phyloP scores from a whole-genome alignment of 2,797 vertebrate species.

The Labroides dimidiatus region DNA sequence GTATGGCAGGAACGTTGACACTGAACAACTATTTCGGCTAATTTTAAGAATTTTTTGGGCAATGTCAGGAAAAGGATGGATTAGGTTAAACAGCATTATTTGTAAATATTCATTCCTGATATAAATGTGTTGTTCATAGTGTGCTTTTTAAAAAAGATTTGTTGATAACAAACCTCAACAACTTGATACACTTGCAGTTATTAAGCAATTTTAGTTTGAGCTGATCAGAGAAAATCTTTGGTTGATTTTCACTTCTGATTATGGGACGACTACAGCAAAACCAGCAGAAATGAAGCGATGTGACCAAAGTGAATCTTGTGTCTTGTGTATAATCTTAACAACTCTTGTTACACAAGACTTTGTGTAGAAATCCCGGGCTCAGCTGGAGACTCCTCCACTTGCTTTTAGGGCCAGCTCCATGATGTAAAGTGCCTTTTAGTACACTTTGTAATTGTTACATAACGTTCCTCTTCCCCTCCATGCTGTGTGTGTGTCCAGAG shows the following conservation, averaged over 20 bases:
- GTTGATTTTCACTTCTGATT: background rate
- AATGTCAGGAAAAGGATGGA: too few species aligned
- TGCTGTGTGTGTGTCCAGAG: constrained; percentile 39
- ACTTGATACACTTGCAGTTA: background rate
- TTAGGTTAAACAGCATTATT: too few species aligned
- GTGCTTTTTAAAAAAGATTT: background rate
- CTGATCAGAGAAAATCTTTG: background rate
- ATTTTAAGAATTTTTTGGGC: too few species aligned
- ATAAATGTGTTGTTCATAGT: background rate
- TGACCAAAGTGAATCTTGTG: constrained; percentile 4
- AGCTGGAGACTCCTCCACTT: constrained; percentile 34
- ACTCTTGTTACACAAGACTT: constrained; percentile 57
- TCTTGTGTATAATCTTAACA: constrained; percentile 24
- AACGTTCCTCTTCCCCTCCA: constrained; percentile 24
- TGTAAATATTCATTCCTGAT: too few species aligned
- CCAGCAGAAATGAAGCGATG: background rate
- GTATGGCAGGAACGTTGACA: too few species aligned
- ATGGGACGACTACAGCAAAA: background rate
- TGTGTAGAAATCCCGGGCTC: constrained; percentile 53
- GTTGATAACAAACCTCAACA: background rate
- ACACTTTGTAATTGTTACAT: constrained; percentile 34
- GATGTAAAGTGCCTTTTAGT: constrained; percentile 18
- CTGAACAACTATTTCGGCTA: too few species aligned
- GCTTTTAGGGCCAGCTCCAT: constrained; percentile 21
- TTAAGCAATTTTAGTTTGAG: background rate